Base-by-base conservation (phyloP, 2,797 vertebrate genomes). In the Rhinatrema bivittatum region DNA sequence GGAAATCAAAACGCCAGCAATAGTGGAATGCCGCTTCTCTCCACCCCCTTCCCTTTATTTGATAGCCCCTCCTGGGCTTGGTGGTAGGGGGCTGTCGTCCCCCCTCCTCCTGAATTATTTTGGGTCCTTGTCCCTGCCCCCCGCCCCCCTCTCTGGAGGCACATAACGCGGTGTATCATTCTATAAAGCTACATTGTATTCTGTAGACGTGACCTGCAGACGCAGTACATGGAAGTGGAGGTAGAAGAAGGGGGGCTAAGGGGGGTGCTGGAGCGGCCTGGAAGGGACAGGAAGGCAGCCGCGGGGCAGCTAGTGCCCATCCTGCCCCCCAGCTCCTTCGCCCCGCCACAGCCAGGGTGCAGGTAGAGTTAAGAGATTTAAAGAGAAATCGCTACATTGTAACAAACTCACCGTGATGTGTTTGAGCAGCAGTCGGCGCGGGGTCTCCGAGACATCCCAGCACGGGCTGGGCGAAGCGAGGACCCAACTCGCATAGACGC, bases 371-470 rank as follows among this genome's bases (percentile, higher is more conserved):
- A 79, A 78, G 60, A 81, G 76, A 89, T 90, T 88, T 89, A 91
- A 83, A 81, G 77, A 89, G 78, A 92, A 93, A 92, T 86, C 57
- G 82, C 84, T 88, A 89, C 87, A 90, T 89, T 91, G 87, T 94
- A 89, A 89, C 86, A 90, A 92, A 95, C 92, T 95, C 92, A 95
- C 92, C 90, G 91, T 91, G 89, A 93, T 87, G 91, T 87, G 91
- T 90, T 88, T 87, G 91, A 90, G 89, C 90, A 88, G 90, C 91
- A 88, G 88, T 85, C 89, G 80, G 90, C 90, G 90, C 92, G 92
- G 92, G 91, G 92, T 94, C 90, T 95, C 92, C 91, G 79, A 83
- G 81, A 89, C 90, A 87, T 87, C 90, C 91, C 91, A 87, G 90
- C 92, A 93, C 90, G 91, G 92, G 92, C 91, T 91, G 82, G n/a